phyloP scores from a whole-genome alignment of 1,140 invertebrate species.

The Hestina assimilis region DNA sequence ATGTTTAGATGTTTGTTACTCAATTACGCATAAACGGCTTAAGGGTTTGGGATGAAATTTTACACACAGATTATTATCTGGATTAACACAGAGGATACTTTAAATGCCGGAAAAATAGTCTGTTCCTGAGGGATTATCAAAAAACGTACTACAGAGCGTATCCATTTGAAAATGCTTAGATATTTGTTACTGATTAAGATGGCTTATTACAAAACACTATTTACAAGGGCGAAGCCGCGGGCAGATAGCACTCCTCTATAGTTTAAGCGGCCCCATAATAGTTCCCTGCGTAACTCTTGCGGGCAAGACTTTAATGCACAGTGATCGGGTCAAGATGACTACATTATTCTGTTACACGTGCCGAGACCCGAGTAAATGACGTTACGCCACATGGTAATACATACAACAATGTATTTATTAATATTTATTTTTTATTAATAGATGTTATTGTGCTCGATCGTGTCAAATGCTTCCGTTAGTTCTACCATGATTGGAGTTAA shows the following conservation, averaged over 20 bases:
- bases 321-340: constrained; percentile 15
- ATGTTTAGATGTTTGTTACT: no score
- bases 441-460: not conserved
- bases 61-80: no score
- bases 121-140: no score
- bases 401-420: constrained; percentile 19
- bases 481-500: constrained; percentile 41
- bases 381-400: not conserved
- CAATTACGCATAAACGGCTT: no score
- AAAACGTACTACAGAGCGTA: no score
- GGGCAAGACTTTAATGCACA: constrained; percentile 1
- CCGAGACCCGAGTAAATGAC: constrained; percentile 23
- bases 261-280: not conserved
- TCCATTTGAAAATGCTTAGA: no score
- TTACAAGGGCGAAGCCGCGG: no score
- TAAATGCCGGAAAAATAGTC: no score
- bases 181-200: not conserved
- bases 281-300: constrained; percentile 7
- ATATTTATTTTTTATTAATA: no score
- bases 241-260: no score
- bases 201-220: not conserved
- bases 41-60: no score
- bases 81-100: no score
- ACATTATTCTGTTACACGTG: constrained; percentile 27
- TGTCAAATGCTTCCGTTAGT: constrained; percentile 33